Evolutionary conservation across 2,888 invertebrate genomes (phyloP).

Genomic region (Caradrina kadenii): DNA sequence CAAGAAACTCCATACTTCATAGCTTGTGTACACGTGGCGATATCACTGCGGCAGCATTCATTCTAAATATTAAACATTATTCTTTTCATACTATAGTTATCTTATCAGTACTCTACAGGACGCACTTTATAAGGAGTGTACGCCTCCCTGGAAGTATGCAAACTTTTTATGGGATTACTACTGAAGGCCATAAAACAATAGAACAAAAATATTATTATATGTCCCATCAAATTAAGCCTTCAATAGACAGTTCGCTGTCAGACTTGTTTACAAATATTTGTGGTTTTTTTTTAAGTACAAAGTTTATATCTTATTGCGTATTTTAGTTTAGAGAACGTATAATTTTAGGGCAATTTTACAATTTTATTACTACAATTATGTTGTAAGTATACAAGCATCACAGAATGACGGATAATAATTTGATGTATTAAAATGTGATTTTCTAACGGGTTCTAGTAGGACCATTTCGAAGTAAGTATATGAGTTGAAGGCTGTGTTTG

Average conservation of each 20-base stretch:
- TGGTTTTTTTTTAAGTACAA: slow-evolving; percentile 15
- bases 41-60: too few species aligned
- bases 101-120: background rate
- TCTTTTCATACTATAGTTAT: background rate
- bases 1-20: too few species aligned
- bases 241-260: slow-evolving; percentile 11
- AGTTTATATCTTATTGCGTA: background rate
- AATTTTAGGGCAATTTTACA: slow-evolving; percentile 2
- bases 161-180: background rate
- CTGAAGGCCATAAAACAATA: background rate
- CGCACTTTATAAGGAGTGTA: too few species aligned
- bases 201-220: background rate
- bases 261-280: slow-evolving; percentile 20
- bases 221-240: background rate
- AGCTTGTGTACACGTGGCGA: too few species aligned
- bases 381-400: slow-evolving; percentile 7
- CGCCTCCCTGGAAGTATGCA: too few species aligned
- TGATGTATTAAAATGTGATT: background rate
- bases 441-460: too few species aligned
- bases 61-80: too few species aligned
- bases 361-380: slow-evolving; percentile 9
- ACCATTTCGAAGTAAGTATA: too few species aligned
- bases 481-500: too few species aligned
- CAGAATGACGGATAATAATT: background rate
- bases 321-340: slow-evolving; percentile 13